phyloP scores from a whole-genome alignment of 2,113 vertebrate genomes.

The Nematolebias whitei region DNA sequence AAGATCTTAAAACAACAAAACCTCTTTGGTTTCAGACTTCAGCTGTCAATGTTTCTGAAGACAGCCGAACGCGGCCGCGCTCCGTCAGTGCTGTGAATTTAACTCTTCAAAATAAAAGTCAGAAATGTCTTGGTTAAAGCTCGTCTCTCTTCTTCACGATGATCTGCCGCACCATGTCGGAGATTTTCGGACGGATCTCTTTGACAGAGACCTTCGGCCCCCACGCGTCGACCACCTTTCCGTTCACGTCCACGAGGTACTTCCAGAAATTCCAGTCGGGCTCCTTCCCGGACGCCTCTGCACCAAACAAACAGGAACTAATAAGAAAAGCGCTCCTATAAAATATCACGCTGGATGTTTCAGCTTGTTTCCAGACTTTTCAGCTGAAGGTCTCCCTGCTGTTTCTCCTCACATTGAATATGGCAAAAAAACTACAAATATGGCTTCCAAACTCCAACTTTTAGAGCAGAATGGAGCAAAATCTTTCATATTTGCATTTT shows the following conservation, averaged over 20 bases:
- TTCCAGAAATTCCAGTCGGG: constrained; percentile 99
- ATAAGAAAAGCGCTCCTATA: background rate
- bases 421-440: too few species aligned
- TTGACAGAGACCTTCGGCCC: constrained; percentile 87
- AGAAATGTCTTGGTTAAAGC: constrained; percentile 73
- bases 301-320: background rate
- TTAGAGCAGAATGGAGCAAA: too few species aligned
- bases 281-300: constrained; percentile 89
- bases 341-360: too few species aligned
- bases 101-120: background rate
- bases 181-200: constrained; percentile 87
- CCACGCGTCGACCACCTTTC: constrained; percentile 89
- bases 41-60: background rate
- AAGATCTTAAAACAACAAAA: background rate
- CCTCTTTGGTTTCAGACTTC: constrained; percentile 3
- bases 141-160: constrained; percentile 93
- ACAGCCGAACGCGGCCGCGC: constrained; percentile 10
- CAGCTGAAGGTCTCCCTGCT: too few species aligned
- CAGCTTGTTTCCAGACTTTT: too few species aligned
- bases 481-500: too few species aligned
- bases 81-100: constrained; percentile 37
- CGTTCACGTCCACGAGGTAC: constrained; percentile 88
- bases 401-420: too few species aligned
- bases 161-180: constrained; percentile 89
- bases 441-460: too few species aligned